These are phyloP conservation scores for Pinna nobilis DNA, from an alignment of 1,140 invertebrate species.

Conservation along the genomic window DNA sequence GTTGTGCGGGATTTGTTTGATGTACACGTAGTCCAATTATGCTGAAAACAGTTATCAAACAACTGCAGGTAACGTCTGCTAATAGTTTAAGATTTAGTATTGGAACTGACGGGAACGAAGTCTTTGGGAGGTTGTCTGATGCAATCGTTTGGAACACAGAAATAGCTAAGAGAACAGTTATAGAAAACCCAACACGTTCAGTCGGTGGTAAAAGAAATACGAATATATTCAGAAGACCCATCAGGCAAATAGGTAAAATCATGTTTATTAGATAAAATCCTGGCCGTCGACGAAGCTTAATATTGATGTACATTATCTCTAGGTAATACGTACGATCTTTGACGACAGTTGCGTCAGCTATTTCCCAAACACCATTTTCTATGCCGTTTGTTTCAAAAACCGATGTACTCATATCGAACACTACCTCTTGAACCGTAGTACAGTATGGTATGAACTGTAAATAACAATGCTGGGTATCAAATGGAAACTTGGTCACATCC, in stretches of 20 bases:
- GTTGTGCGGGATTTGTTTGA: no score
- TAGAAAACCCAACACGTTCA: slow-evolving; percentile 44
- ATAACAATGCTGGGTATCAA: slow-evolving; percentile 38
- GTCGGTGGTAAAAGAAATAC: slow-evolving; percentile 45
- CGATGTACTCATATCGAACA: background rate
- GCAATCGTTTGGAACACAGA: slow-evolving; percentile 38
- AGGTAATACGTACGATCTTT: background rate
- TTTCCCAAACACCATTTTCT: slow-evolving; percentile 6
- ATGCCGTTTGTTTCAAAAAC: background rate
- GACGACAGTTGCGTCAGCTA: background rate
- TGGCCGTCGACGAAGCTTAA: slow-evolving; percentile 31
- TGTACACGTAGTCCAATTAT: slow-evolving; percentile 16
- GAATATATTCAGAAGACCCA: slow-evolving; percentile 38
- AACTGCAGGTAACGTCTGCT: background rate
- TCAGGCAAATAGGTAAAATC: slow-evolving; percentile 36
- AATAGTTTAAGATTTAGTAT: slow-evolving; percentile 5
- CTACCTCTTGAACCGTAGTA: slow-evolving; percentile 20
- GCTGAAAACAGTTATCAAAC: slow-evolving; percentile 5
- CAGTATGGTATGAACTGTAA: slow-evolving; percentile 38
- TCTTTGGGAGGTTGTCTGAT: slow-evolving; percentile 12
- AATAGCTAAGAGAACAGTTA: slow-evolving; percentile 42
- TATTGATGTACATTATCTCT: slow-evolving; percentile 25
- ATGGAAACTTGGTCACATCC: slow-evolving; percentile 42
- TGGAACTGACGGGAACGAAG: slow-evolving; percentile 7
- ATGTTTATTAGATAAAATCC: slow-evolving; percentile 47